These are phyloP conservation scores for Stegophylla sp. DNA, from an alignment of 2,888 invertebrate species.

Conservation along the genomic window DNA sequence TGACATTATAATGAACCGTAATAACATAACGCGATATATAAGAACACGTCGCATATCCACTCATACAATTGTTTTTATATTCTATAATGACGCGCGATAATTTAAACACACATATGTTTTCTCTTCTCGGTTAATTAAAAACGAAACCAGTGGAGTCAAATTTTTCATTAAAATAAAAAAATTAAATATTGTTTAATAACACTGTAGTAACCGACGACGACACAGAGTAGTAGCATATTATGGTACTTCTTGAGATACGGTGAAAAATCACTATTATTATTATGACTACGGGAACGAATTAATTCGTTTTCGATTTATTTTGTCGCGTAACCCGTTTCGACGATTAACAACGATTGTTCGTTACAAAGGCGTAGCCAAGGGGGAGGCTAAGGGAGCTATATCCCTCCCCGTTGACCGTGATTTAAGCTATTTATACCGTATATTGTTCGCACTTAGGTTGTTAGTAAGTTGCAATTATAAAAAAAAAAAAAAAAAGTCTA, in stretches of 20 bases:
- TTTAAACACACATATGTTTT: not conserved
- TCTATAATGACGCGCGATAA: not conserved
- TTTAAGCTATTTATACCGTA: no score
- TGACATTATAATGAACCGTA: conserved; percentile 18
- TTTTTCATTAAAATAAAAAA: conserved; percentile 18
- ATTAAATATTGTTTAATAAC: no score
- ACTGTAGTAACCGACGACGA: not conserved
- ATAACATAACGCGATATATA: not conserved
- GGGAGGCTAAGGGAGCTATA: no score
- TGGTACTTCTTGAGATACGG: not conserved
- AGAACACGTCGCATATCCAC: not conserved
- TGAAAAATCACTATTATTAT: not conserved
- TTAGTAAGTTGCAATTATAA: no score
- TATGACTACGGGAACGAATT: not conserved
- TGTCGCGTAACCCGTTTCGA: not conserved
- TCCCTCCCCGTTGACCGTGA: no score
- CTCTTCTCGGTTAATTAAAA: no score
- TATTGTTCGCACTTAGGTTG: no score
- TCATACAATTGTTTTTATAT: conserved; percentile 10
- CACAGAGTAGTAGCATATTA: not conserved
- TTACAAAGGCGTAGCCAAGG: not conserved
- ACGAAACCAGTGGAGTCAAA: not conserved
- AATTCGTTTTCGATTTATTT: not conserved
- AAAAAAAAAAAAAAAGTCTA: no score
- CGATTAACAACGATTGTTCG: not conserved